Base-by-base conservation (phyloP, 2,797 vertebrate genomes). In the Falco concolor region DNA sequence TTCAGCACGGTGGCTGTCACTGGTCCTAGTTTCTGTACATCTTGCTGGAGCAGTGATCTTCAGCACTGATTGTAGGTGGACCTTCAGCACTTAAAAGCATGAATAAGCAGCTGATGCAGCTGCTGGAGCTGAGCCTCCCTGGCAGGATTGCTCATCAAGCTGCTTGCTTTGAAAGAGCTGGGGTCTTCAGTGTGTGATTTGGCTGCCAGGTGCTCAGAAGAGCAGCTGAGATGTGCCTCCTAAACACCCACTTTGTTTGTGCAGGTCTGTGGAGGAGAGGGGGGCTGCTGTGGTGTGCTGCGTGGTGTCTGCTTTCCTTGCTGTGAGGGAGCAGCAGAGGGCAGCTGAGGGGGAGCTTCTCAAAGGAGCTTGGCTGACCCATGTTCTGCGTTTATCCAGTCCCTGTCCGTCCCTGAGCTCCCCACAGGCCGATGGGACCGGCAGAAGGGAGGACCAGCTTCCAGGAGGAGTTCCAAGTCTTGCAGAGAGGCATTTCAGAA, bases 221-320 rank as follows among this genome's bases (percentile, higher is more conserved):
- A 57, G 78, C 57, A 30, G 47, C 85, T 44, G 63, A 54, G 44
- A 32, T 2, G 1, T 36, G 36, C 22, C 75, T 68, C 59, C 25
- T 27, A 7, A 90, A 25, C 0, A 2, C n/a, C 24, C 19, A 0
- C 50, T 67, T 34, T 0, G 25, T 56, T 49, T 57, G 63, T 5
- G 0, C 32, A 2, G 7, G 6, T 50, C 50, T 16, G 1, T 5
- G 3, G 36, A 70, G 53, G 30, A 50, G 40, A 42, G 22, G 2
- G 9, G 21, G 10, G 32, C 20, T 85, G 64, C n/a, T 4, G 1
- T n/a, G 56, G 15, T 23, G 22, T 56, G 49, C 77, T 45, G 24
- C 0, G 7, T 52, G 89, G 27, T 9, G 2, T 25, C 44, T 0
- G 2, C 61, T 30, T 57, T 44, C 14, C 49, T 32, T 0, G 0